Conservation (phyloP, 2,113 vertebrate genomes). For the Poicephalus meyeri region DNA sequence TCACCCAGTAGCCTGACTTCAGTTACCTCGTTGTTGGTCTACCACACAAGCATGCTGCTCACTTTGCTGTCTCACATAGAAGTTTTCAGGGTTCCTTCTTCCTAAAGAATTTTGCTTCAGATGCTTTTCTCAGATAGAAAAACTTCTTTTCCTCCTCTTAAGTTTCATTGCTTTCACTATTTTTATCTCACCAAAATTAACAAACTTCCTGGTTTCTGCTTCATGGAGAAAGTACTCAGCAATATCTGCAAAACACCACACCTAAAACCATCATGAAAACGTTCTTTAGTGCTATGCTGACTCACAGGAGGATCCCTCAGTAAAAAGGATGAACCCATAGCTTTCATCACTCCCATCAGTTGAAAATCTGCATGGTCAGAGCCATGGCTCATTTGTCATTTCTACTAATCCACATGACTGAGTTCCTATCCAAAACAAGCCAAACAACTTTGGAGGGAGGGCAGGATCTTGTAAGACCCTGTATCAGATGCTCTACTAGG, state of each 20-base stretch:
- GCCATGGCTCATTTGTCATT: neutral
- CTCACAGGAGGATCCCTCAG: neutral
- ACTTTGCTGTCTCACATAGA: neutral
- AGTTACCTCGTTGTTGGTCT: neutral
- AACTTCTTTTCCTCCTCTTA: neutral
- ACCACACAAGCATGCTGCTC: neutral
- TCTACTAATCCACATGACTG: neutral
- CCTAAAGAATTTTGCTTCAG: neutral
- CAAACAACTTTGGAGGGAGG: neutral
- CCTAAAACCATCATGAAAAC: neutral
- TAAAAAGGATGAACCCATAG: neutral
- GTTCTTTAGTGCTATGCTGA: neutral
- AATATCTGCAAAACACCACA: neutral
- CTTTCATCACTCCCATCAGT: neutral
- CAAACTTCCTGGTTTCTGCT: neutral
- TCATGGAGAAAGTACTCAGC: neutral
- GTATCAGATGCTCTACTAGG: neutral
- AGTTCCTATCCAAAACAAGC: constrained; percentile 8
- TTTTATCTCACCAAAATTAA: neutral
- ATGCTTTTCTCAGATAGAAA: neutral
- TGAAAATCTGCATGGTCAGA: neutral
- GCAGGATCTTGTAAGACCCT: neutral
- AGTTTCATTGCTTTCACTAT: neutral
- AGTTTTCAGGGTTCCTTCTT: neutral
- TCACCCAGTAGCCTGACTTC: neutral